These are phyloP conservation scores for Homarus americanus DNA, from an alignment of 1,140 invertebrate species.

Conservation along the genomic window DNA sequence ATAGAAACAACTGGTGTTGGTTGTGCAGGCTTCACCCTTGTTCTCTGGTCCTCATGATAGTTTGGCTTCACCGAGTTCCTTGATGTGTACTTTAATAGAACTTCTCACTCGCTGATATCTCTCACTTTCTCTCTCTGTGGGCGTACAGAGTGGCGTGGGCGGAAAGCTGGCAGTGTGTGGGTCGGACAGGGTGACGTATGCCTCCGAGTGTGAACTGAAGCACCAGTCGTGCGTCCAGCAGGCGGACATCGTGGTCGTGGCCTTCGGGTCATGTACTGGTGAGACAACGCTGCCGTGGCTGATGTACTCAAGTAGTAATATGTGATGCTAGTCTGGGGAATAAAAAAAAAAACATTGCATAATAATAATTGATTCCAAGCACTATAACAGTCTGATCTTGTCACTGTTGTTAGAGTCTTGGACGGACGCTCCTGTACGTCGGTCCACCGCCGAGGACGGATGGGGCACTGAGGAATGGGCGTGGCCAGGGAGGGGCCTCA, in stretches of 20 bases:
- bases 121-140: conserved; percentile 82
- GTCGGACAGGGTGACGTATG: conserved; percentile 88
- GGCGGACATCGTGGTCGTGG: conserved; percentile 88
- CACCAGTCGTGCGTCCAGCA: conserved; percentile 88
- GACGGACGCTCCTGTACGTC: conserved; percentile 64
- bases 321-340: too few species aligned
- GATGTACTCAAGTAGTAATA: too few species aligned
- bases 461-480: conserved; percentile 63
- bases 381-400: too few species aligned
- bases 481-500: conserved; percentile 44
- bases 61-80: too few species aligned
- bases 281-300: not conserved
- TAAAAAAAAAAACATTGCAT: too few species aligned
- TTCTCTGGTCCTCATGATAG: too few species aligned
- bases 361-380: too few species aligned
- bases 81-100: too few species aligned
- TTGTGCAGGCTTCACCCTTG: too few species aligned
- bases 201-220: conserved; percentile 86
- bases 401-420: conserved; percentile 29
- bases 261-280: conserved; percentile 83
- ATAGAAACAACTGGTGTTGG: too few species aligned
- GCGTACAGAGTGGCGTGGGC: conserved; percentile 85
- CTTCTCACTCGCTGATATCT: too few species aligned
- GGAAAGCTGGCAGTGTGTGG: conserved; percentile 86
- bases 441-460: conserved; percentile 67